Base-by-base conservation (phyloP, 2,797 vertebrate genomes). In the Acanthiza pusilla region DNA sequence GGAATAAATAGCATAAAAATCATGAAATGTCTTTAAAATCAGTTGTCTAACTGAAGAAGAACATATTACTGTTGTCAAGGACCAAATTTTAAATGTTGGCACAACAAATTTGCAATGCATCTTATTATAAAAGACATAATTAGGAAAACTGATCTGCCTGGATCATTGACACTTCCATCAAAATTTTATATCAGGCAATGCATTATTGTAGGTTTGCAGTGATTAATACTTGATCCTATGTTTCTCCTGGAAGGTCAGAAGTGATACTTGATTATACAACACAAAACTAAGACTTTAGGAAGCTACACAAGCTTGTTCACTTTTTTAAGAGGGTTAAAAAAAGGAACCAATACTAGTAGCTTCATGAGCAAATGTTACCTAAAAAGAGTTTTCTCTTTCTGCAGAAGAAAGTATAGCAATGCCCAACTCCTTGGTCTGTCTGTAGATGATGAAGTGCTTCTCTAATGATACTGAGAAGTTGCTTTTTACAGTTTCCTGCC, bases 401-500 rank as follows among this genome's bases (percentile, higher is more conserved):
- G 70, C 79, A 93, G 92, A 94, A 87, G 91, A 94, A 84, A 88
- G 58, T 81, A 5, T 78, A 94, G 85, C 76, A 66, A 94, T 96
- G 68, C 76, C 82, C 21, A 78, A 17, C 47, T 73, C 58, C n/a
- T 93, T 89, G 82, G 34, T 85, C 79, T 85, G 11, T 93, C 79
- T 92, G 58, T 93, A 92, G 62, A 77, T 91, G 57, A 55, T 89
- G 61, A 93, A 94, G 89, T 21, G 47, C 62, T 96, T 94, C 73
- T 96, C 79, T 94, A 67, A 78, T 81, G 75, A 40, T 93, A 90
- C 53, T 81, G 83, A 94, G 72, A 89, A 93, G 89, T 85, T 83
- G 66, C 82, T 55, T 91, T 91, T 93, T 89, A 58, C 79, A 81
- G 55, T 88, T 89, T 91, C 73, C 92, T 94, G 88, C 85, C 73